Evolutionary conservation across 2,888 invertebrate species (phyloP).

Genomic region (Phyllotreta cruciferae): DNA sequence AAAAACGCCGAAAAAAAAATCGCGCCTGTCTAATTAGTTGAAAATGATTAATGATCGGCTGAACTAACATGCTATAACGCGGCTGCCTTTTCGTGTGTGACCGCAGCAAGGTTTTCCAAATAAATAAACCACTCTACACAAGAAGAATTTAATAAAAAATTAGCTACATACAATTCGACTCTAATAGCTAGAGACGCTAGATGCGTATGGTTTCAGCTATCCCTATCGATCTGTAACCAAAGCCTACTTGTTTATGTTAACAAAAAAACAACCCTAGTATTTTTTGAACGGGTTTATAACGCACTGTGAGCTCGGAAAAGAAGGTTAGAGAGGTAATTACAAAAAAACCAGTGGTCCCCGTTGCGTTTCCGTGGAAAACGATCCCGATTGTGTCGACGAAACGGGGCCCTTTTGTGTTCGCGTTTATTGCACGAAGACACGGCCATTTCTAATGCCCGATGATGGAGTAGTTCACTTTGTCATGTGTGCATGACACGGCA

Average conservation of each 20-base stretch:
- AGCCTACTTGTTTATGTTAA: no score
- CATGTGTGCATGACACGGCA: constrained; percentile 43
- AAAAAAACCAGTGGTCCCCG: constrained; percentile 21
- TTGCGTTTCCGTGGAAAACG: constrained; percentile 33
- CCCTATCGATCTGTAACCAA: background rate
- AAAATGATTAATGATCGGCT: constrained; percentile 45
- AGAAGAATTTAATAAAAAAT: background rate
- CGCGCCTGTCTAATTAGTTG: constrained; percentile 50
- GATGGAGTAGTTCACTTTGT: constrained; percentile 52
- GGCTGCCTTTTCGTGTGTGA: constrained; percentile 40
- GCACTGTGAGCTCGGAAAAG: no score
- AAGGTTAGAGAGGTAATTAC: constrained; percentile 28
- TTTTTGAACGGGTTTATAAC: no score
- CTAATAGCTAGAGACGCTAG: background rate
- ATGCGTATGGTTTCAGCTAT: background rate
- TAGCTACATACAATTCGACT: background rate
- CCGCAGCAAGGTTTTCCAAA: constrained; percentile 34
- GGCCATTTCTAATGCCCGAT: constrained; percentile 47
- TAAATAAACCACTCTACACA: constrained; percentile 24
- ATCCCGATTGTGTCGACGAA: constrained; percentile 40
- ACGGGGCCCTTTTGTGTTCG: constrained; percentile 40
- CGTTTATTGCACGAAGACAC: constrained; percentile 47
- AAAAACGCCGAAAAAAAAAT: constrained; percentile 49
- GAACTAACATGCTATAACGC: constrained; percentile 40
- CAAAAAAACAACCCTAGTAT: no score